Conservation (phyloP, 2,113 vertebrate species). For the Hemichromis elongatus region DNA sequence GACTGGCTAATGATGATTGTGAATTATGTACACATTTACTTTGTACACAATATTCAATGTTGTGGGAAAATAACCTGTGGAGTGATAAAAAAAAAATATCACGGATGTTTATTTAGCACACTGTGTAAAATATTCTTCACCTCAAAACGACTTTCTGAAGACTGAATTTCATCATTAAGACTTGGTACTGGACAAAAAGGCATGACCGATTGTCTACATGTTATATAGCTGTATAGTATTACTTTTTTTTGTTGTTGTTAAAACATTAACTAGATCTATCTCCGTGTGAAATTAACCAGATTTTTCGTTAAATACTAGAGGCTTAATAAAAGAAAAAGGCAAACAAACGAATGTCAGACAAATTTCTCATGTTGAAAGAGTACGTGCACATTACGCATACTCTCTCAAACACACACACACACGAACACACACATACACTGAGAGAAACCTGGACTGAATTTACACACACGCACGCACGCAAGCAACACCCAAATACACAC, state of each 20-base stretch:
- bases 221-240: slow-evolving; percentile 73
- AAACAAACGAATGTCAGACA: slow-evolving; percentile 35
- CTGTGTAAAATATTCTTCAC: slow-evolving; percentile 26
- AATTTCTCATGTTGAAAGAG: slow-evolving; percentile 49
- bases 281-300: slow-evolving; percentile 64
- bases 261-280: slow-evolving; percentile 65
- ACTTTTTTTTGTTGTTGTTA: slow-evolving; percentile 58
- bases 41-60: slow-evolving; percentile 46
- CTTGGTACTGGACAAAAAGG: slow-evolving; percentile 62
- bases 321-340: slow-evolving; percentile 47
- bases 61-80: slow-evolving; percentile 59
- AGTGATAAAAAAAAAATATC: slow-evolving; percentile 36
- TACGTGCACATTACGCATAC: background rate
- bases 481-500: background rate
- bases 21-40: slow-evolving; percentile 46
- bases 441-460: background rate
- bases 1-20: slow-evolving; percentile 47
- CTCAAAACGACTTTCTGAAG: slow-evolving; percentile 19
- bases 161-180: slow-evolving; percentile 26
- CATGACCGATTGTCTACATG: slow-evolving; percentile 39
- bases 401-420: background rate
- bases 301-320: slow-evolving; percentile 50
- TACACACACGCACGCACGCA: background rate
- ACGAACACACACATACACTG: background rate
- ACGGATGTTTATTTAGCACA: slow-evolving; percentile 36